Conservation (phyloP, 2,797 vertebrate genomes). For the Darevskia nairensis region DNA sequence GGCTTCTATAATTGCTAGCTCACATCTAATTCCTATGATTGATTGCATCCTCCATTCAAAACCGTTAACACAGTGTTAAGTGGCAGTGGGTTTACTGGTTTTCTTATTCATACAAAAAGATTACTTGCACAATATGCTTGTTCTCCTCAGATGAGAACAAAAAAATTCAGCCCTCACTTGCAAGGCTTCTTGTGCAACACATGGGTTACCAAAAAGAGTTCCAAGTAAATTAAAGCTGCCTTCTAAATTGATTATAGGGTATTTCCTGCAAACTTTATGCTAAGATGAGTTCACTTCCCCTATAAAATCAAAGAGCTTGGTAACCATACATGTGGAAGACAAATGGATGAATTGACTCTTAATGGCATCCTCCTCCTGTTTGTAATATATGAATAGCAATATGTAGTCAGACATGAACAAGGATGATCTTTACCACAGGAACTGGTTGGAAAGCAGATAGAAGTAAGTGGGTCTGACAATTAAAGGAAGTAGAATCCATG, state of each 20-base stretch:
- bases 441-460: neutral
- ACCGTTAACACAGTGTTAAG: neutral
- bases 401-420: neutral
- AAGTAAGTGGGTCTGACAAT: neutral
- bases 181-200: constrained; percentile 9
- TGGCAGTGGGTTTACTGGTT: neutral
- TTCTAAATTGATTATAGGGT: neutral
- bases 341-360: neutral
- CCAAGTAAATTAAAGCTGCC: neutral
- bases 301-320: neutral
- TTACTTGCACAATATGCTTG: neutral
- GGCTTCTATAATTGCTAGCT: neutral
- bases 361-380: neutral
- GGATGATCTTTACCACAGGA: accelerated
- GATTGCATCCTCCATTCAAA: neutral
- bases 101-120: neutral
- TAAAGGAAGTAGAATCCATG: neutral
- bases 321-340: neutral
- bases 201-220: neutral
- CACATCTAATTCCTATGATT: neutral
- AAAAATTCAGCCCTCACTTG: neutral
- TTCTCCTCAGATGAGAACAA: neutral
- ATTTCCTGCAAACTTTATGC: neutral
- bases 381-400: neutral
- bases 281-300: accelerated